Conservation (phyloP, 2,888 invertebrate species). For the Heliconius ismenius region DNA sequence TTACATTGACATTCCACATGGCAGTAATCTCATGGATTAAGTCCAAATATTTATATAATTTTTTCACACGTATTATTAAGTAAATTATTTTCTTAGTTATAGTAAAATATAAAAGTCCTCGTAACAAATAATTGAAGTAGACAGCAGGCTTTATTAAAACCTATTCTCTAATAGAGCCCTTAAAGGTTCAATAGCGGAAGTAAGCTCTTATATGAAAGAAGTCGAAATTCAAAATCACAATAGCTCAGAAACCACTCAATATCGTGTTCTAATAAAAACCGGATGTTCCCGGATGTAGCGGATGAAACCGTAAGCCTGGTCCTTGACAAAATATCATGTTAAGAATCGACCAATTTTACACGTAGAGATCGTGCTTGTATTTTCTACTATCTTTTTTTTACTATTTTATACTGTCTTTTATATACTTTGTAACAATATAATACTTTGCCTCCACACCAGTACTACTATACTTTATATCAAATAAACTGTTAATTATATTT, state of each 20-base stretch:
- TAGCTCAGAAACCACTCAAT: conserved; percentile 73
- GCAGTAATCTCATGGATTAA: too few species aligned
- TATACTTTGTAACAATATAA: too few species aligned
- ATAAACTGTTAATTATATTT: too few species aligned
- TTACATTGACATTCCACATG: too few species aligned
- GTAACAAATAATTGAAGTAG: neutral
- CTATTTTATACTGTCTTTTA: too few species aligned
- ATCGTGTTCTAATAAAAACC: conserved; percentile 74
- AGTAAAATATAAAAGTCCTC: neutral
- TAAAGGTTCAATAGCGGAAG: conserved; percentile 56
- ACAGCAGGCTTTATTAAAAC: neutral
- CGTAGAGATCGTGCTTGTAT: neutral
- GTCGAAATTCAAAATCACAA: conserved; percentile 67
- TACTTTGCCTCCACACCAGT: too few species aligned
- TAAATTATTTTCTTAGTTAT: neutral
- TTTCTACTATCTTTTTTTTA: neutral
- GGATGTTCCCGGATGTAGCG: conserved; percentile 65
- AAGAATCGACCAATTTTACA: conserved; percentile 42
- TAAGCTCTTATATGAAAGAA: conserved; percentile 64
- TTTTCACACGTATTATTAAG: neutral
- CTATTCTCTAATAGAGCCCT: conserved; percentile 40
- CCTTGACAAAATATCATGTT: conserved; percentile 50
- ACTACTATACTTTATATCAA: neutral
- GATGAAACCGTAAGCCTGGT: conserved; percentile 61
- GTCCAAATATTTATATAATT: neutral